These are phyloP conservation scores for Rhinichthys osculus DNA, from an alignment of 2,797 vertebrate species.

Conservation along the genomic window DNA sequence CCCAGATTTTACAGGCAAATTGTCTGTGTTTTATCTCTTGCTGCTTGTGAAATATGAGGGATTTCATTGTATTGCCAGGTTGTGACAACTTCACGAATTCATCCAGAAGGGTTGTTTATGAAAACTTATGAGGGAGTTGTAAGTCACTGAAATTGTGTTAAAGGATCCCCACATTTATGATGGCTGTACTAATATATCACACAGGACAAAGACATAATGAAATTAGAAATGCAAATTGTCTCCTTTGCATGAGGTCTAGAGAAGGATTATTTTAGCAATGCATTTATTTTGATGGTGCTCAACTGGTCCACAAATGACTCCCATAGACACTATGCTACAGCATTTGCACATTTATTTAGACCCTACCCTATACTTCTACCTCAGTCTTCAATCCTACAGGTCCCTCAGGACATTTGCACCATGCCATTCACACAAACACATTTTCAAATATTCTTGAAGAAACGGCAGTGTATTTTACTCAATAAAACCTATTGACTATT, in stretches of 20 bases:
- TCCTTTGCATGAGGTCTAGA: conserved; percentile 77
- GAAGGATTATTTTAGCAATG: conserved; percentile 79
- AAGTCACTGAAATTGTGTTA: conserved; percentile 82
- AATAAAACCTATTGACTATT: conserved; percentile 42
- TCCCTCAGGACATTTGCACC: conserved; percentile 67
- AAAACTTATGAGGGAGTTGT: conserved; percentile 80
- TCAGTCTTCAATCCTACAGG: conserved; percentile 74
- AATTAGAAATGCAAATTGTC: conserved; percentile 80
- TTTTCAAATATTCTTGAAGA: conserved; percentile 19
- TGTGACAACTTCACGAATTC: conserved; percentile 83
- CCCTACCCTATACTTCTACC: conserved; percentile 69
- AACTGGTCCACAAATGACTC: conserved; percentile 75
- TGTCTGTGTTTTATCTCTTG: conserved; percentile 64
- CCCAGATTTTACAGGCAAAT: conserved; percentile 55
- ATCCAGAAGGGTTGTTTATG: conserved; percentile 81
- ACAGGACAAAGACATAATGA: conserved; percentile 75
- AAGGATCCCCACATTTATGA: conserved; percentile 79
- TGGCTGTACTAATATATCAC: conserved; percentile 82
- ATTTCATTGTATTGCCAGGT: conserved; percentile 81
- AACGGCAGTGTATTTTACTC: conserved; percentile 6
- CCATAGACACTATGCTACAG: conserved; percentile 71
- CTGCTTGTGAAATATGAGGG: conserved; percentile 77
- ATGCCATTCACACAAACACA: conserved; percentile 30
- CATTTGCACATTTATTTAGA: conserved; percentile 74
- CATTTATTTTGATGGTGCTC: conserved; percentile 69